phyloP scores from a whole-genome alignment of 2,888 invertebrate species.

The Volucella zonaria region DNA sequence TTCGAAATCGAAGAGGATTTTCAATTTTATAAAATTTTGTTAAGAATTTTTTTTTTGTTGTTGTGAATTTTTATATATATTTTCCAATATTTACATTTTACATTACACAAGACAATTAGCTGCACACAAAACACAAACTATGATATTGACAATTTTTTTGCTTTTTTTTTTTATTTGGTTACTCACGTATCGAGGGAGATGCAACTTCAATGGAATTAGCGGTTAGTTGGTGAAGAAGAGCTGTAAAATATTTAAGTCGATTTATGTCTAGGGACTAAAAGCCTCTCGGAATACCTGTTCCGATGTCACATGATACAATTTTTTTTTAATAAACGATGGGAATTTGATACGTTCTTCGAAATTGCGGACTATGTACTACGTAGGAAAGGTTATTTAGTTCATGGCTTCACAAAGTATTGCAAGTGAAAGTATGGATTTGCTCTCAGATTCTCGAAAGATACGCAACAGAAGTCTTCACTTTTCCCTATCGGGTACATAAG shows the following conservation, averaged over 20 bases:
- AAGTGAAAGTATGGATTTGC: no score
- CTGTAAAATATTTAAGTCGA: not conserved
- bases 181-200: constrained; percentile 51
- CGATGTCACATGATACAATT: not conserved
- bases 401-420: no score
- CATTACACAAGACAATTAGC: constrained; percentile 70
- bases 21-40: constrained; percentile 11
- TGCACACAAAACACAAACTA: constrained; percentile 73
- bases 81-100: constrained; percentile 70
- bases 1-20: constrained; percentile 50
- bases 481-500: no score
- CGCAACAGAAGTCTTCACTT: no score
- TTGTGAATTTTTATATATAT: constrained; percentile 58
- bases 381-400: no score
- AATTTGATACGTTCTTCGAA: no score
- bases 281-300: no score
- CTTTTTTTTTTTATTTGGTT: constrained; percentile 6
- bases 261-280: no score
- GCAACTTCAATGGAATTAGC: constrained; percentile 58
- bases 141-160: constrained; percentile 36
- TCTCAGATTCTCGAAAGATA: no score
- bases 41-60: constrained; percentile 40
- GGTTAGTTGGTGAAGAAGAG: not conserved
- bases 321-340: no score
- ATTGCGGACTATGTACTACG: no score